Conservation (phyloP, 2,113 vertebrate species). For the Pachycephala philippinensis region DNA sequence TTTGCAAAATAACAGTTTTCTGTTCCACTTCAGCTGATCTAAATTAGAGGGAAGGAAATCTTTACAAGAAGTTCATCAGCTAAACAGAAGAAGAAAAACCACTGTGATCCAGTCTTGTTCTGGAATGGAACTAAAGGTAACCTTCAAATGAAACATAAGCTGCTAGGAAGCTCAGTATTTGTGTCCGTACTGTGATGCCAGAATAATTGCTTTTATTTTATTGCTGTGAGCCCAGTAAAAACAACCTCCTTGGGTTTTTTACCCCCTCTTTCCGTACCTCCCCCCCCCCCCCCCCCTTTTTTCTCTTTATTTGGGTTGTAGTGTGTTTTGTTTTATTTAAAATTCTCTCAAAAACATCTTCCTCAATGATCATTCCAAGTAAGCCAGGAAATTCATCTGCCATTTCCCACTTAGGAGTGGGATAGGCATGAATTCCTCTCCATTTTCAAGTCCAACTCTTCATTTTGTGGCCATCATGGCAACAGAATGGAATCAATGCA, state of each 20-base stretch:
- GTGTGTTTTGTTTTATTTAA: background rate
- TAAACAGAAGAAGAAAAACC: background rate
- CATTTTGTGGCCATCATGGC: background rate
- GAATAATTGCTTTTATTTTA: background rate
- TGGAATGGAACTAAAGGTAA: background rate
- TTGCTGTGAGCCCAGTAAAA: background rate
- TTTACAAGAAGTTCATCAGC: background rate
- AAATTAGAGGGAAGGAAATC: background rate
- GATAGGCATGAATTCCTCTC: background rate
- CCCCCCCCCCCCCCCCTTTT: background rate
- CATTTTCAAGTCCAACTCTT: background rate
- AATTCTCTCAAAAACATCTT: background rate
- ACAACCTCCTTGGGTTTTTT: background rate
- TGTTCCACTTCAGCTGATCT: background rate
- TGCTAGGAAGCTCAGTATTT: background rate
- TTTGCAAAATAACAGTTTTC: background rate
- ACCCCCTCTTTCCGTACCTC: no score
- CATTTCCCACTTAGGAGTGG: background rate
- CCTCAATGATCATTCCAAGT: background rate
- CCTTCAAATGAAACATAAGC: background rate
- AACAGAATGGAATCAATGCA: background rate
- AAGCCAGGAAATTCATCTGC: background rate
- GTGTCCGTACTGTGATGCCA: background rate
- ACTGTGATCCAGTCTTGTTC: background rate
- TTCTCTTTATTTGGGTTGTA: background rate